Conservation (phyloP, 2,797 vertebrate species). For the Mormyrops boulengeri region DNA sequence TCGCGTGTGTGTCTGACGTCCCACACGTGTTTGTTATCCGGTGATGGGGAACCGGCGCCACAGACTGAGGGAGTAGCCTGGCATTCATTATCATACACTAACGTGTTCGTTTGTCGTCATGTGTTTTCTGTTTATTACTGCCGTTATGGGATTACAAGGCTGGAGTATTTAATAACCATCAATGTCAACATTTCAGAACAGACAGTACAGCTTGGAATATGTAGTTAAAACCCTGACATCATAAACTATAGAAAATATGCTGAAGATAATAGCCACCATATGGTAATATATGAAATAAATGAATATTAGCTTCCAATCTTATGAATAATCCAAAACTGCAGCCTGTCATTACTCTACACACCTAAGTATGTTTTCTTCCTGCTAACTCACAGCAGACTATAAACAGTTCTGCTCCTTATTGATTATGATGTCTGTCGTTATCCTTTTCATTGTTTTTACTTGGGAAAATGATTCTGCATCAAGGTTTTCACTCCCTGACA, state of each 20-base stretch:
- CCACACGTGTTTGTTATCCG: constrained; percentile 43
- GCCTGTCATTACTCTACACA: background rate
- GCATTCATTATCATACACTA: background rate
- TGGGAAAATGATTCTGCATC: background rate
- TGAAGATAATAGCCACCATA: background rate
- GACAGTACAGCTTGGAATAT: background rate
- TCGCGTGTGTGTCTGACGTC: constrained; percentile 50
- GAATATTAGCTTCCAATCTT: background rate
- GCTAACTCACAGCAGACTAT: background rate
- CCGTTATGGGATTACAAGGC: background rate
- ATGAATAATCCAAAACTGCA: background rate
- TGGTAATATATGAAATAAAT: background rate
- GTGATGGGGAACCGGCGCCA: background rate
- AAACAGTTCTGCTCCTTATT: background rate
- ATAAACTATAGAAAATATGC: background rate
- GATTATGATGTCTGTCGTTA: background rate
- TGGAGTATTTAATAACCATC: background rate
- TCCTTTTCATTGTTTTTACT: background rate
- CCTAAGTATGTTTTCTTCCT: background rate
- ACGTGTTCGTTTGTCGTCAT: background rate
- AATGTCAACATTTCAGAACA: background rate
- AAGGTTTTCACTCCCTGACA: background rate
- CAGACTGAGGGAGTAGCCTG: background rate
- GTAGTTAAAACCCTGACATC: background rate
- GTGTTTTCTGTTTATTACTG: background rate